These are phyloP conservation scores for Galendromus occidentalis DNA, from an alignment of 1,140 invertebrate genomes.

Conservation along the genomic window DNA sequence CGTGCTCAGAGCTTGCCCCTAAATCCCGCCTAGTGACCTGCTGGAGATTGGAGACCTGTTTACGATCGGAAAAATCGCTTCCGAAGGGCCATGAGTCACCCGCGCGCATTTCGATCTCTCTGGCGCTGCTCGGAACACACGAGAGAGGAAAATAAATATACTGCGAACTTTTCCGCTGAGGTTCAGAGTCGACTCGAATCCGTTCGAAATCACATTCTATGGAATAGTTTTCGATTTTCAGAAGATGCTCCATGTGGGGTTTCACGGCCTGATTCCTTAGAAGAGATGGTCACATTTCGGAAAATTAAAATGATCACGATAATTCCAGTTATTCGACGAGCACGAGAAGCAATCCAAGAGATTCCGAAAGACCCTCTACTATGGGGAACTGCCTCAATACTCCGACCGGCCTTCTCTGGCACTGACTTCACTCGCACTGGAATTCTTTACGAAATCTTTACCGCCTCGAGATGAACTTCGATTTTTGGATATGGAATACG, in stretches of 20 bases:
- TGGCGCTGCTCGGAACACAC: too few relatives aligned
- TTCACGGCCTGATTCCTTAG: neutral
- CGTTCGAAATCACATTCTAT: neutral
- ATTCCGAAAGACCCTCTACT: slow-evolving; percentile 26
- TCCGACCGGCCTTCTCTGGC: slow-evolving; percentile 25
- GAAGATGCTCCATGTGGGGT: neutral
- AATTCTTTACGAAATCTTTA: slow-evolving; percentile 50
- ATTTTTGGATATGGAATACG: slow-evolving; percentile 52
- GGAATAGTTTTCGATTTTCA: neutral
- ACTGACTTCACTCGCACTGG: slow-evolving; percentile 43
- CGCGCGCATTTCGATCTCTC: too few relatives aligned
- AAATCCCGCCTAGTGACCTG: too few relatives aligned
- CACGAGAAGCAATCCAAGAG: slow-evolving; percentile 17
- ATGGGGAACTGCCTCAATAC: slow-evolving; percentile 22
- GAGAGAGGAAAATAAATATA: too few relatives aligned
- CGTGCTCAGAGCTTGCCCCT: too few relatives aligned
- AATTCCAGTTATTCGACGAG: slow-evolving; percentile 5
- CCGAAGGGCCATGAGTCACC: too few relatives aligned
- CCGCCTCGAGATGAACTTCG: slow-evolving; percentile 44
- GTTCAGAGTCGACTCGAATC: too few relatives aligned
- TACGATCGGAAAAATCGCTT: too few relatives aligned
- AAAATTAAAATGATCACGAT: neutral
- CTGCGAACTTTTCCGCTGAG: too few relatives aligned
- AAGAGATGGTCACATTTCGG: neutral
- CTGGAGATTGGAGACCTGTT: too few relatives aligned